Conservation (phyloP, 2,113 vertebrate species). For the Corythornis cristatus region DNA sequence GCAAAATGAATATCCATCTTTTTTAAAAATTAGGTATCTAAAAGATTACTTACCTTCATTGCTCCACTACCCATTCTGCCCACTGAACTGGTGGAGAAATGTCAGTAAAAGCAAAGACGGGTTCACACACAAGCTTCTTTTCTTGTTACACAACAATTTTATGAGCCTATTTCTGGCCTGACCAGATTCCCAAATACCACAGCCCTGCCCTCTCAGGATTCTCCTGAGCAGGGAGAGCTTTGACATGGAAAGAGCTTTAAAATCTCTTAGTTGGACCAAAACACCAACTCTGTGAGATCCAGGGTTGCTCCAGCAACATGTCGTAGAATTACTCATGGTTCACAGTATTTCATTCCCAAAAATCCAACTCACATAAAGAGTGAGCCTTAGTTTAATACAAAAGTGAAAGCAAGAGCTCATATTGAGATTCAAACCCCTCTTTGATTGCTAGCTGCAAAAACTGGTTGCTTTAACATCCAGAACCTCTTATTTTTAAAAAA, state of each 20-base stretch:
- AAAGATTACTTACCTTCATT: neutral
- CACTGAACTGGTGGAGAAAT: neutral
- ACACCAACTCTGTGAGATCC: neutral
- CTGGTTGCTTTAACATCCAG: neutral
- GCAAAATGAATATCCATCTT: neutral
- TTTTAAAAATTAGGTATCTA: neutral
- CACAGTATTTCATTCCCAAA: neutral
- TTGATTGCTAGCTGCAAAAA: neutral
- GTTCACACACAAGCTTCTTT: neutral
- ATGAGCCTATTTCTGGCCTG: neutral
- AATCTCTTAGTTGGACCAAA: neutral
- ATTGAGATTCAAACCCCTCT: neutral
- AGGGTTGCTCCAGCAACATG: rapidly evolving
- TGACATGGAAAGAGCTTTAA: neutral
- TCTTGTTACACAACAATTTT: neutral
- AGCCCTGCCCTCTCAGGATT: neutral
- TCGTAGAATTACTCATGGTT: neutral
- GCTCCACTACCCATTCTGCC: neutral
- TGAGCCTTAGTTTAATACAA: neutral
- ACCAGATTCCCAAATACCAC: rapidly evolving
- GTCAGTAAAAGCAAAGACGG: neutral
- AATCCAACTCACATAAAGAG: neutral
- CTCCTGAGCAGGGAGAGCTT: neutral
- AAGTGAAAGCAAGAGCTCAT: neutral
- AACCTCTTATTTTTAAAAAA: neutral